A percentile compares a stretch with the other conserved stretches of the same genome.
phyloP scores from a whole-genome alignment of 2,888 invertebrate species.

The Matsumyia berberina region DNA sequence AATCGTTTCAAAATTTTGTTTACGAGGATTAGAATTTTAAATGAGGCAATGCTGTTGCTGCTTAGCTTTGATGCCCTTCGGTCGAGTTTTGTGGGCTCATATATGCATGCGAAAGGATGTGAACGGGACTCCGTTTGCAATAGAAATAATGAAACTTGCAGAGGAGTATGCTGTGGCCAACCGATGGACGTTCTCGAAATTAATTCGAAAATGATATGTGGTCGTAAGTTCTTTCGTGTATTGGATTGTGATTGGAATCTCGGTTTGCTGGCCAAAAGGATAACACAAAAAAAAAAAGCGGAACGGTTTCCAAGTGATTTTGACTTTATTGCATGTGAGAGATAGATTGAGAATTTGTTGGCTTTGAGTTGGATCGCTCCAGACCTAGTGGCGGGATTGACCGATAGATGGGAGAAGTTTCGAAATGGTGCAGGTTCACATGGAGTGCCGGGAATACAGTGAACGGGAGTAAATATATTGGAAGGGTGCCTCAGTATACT shows the following conservation, averaged over 20 bases:
- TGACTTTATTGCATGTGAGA: slow-evolving; percentile 3
- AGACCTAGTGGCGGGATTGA: slow-evolving; percentile 6
- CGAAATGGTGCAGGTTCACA: background rate
- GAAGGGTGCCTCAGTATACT: too few species aligned
- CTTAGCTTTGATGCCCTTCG: slow-evolving; percentile 28
- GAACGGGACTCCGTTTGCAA: slow-evolving; percentile 17
- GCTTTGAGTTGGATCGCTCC: background rate
- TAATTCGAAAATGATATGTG: slow-evolving; percentile 75
- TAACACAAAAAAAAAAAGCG: background rate
- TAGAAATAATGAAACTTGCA: slow-evolving; percentile 12
- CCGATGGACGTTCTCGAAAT: slow-evolving; percentile 71
- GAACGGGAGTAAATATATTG: too few species aligned
- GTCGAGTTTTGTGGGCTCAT: background rate
- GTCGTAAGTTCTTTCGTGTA: slow-evolving; percentile 57
- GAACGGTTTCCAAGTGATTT: slow-evolving; percentile 19
- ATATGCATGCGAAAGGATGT: background rate
- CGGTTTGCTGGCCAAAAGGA: slow-evolving; percentile 32
- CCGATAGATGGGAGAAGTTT: background rate
- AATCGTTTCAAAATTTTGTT: slow-evolving; percentile 77
- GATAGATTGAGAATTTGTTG: slow-evolving; percentile 1
- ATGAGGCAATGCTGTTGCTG: slow-evolving; percentile 72
- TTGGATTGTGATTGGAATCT: slow-evolving; percentile 68
- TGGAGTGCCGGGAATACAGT: too few species aligned
- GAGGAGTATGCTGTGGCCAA: slow-evolving; percentile 58
- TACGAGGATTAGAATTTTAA: slow-evolving; percentile 75